phyloP scores from a whole-genome alignment of 1,140 invertebrate species.

The Chlorops oryzae region DNA sequence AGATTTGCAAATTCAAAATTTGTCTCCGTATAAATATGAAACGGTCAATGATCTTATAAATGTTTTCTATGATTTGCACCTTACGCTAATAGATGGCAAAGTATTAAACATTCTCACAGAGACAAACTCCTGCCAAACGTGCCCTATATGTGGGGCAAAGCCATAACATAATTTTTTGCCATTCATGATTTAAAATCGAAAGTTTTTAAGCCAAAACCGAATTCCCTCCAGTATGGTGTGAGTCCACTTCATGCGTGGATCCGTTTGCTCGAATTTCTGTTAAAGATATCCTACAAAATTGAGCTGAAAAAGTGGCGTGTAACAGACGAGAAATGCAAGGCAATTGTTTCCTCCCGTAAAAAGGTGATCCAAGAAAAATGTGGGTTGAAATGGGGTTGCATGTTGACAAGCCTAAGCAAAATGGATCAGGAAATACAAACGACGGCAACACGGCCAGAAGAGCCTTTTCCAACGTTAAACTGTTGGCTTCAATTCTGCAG shows the following conservation, averaged over 20 bases:
- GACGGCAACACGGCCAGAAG: not conserved
- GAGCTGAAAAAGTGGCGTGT: conserved; percentile 17
- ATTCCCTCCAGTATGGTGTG: conserved; percentile 10
- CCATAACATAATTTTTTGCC: too few species aligned
- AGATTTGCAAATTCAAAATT: too few species aligned
- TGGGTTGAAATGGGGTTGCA: conserved; percentile 1
- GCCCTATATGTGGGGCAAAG: conserved; percentile 16
- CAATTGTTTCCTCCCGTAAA: conserved; percentile 2
- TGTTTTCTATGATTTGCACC: too few species aligned
- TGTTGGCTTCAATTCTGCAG: too few species aligned
- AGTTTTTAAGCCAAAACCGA: conserved; percentile 12
- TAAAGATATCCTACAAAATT: conserved; percentile 11
- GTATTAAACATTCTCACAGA: conserved; percentile 17
- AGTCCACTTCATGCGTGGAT: not conserved
- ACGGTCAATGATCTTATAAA: too few species aligned
- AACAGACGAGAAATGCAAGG: conserved; percentile 10
- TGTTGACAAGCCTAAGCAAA: too few species aligned
- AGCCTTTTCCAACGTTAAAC: too few species aligned
- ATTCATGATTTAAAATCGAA: conserved; percentile 16
- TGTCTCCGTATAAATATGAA: conserved; percentile 16
- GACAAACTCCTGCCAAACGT: conserved; percentile 14
- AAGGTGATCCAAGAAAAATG: not conserved
- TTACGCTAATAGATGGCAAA: too few species aligned
- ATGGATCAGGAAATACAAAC: too few species aligned
- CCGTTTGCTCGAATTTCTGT: conserved; percentile 3